phyloP scores from a whole-genome alignment of 2,797 vertebrate species.

The Anableps anableps region DNA sequence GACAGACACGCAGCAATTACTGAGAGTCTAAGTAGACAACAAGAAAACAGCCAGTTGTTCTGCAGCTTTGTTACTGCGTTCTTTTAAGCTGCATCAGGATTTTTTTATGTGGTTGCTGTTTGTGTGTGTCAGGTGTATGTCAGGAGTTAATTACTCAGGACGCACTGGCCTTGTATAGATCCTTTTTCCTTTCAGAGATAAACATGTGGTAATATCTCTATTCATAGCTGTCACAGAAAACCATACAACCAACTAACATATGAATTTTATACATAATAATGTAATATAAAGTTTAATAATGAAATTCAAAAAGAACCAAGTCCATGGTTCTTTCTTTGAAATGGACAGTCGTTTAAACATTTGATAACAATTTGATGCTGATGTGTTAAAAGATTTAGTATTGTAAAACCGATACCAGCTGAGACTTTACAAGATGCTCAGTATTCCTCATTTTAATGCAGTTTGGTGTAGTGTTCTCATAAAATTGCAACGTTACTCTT shows the following conservation, averaged over 20 bases:
- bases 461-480: no score
- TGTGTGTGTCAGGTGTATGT: not conserved
- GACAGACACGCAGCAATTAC: constrained; percentile 96
- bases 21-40: constrained; percentile 93
- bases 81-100: constrained; percentile 61
- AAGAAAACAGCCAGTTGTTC: constrained; percentile 85
- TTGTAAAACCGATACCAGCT: no score
- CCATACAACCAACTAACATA: not conserved
- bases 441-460: no score
- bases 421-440: no score
- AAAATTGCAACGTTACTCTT: no score
- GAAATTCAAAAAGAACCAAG: no score
- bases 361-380: no score
- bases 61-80: constrained; percentile 88
- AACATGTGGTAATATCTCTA: not conserved
- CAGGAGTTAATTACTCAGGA: constrained; percentile 13
- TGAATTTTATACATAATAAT: not conserved
- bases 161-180: not conserved
- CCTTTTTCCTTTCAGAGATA: not conserved
- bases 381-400: no score
- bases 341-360: no score
- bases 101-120: constrained; percentile 28
- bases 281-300: not conserved
- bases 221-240: not conserved
- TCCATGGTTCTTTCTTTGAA: no score